Evolutionary conservation across 2,888 invertebrate species (phyloP), one percentile per base, ranked within the genome.

Genomic region (Ophonus ardosiacus): DNA sequence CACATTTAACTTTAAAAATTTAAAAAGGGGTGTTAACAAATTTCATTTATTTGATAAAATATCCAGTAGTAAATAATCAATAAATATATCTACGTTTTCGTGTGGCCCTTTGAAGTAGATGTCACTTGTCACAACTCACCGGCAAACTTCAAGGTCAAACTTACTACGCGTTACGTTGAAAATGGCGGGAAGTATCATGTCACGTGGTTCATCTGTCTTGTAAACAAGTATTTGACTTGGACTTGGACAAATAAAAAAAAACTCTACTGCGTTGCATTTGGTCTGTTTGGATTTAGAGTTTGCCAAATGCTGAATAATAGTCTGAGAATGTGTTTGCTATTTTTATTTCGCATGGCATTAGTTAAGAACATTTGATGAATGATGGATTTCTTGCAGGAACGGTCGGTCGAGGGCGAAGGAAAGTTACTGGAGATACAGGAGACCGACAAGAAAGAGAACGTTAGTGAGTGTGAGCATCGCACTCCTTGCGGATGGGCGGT

Each of bases 401-500:
- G 80, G 24, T 78, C 84, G 38, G 24, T 63, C 17, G 59, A 38
- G 51, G 8, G 65, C 57, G 76, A 59, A 65, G 8, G 65, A 17
- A 13, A 43, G 0, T n/a, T 21, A 43, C 15, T 43, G 21, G 38
- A 24, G 2, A 63, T 78, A 10, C 63, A 31, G 7, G 81, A 85
- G 13, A 84, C 71, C 89, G 87, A 86, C 6, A 57, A 68, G 31
- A 38, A 38, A 1, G 21, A 40, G 17, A 38, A 76, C 6, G 31
- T 63, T 51, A 6, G 2, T 10, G 65, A 40, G 15, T 84, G 84
- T 31, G 63, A 84, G 56, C 43, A 78, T 51, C n/a, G 88, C 74
- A 90, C 91, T 59, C 93, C 94, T 1, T 94, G 94, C 87, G 94
- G 94, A 63, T 94, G 94, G 94, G 93, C 93, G 38, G 92, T 94